Base-by-base conservation (phyloP, 2,888 invertebrate genomes). In the Hanleya hanleyi region DNA sequence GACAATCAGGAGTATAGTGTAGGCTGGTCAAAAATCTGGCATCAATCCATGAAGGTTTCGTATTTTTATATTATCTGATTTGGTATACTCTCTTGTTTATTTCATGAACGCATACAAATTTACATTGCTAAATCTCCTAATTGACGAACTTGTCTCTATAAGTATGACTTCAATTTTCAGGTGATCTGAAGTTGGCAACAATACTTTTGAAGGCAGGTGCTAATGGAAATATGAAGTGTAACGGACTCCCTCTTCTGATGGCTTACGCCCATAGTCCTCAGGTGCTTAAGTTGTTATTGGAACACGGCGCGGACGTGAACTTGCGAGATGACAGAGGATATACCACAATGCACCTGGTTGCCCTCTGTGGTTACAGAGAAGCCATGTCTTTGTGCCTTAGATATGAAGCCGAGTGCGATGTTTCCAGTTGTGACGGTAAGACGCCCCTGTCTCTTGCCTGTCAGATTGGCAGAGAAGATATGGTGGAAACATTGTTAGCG, bases 371-470 rank as follows among this genome's bases (percentile, higher is more conserved):
- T 1, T 57, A 57, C 57, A 22, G 57, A 26, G 57, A 57, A 15
- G 22, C 57, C 32, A 57, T 57, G 57, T 15, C 18, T 15, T 15
- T 57, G 4, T 32, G 22, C 1, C 26, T 57, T 4, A 15, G 15
- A 15, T 57, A 22, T 57, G 57, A 32, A 4, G 57, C 57, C 29
- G 29, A 22, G 2, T 32, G 29, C 26, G 57, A 57, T 9, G 22
- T 57, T 22, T 57, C 57, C 15, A 57, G 57, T 26, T 4, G 4
- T 57, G 57, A 57, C 57, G 57, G 57, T 26, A 57, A 57, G 29
- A 57, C 57, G 57, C 57, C 57, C 15, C 9, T 57, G 57, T 57
- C 57, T 22, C 57, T 57, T 22, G 57, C 57, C 12, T 57, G 57
- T 57, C 57, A 57, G 29, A 32, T 57, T 18, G 57, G 57, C 18